Conservation (phyloP, 2,888 invertebrate species). For the Auanema sp. region DNA sequence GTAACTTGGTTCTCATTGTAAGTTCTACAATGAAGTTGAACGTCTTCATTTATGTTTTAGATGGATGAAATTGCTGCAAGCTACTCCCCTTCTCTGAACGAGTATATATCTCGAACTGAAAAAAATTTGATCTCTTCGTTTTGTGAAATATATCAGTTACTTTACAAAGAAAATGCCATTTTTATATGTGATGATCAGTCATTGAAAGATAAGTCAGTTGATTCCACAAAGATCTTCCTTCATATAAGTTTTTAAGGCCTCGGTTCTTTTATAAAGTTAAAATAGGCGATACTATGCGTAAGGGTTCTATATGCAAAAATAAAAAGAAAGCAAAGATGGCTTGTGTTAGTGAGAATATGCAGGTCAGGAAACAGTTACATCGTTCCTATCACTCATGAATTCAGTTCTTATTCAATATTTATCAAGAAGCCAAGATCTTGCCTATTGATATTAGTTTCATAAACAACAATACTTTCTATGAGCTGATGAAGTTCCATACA, state of each 20-base stretch:
- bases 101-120: slow-evolving; percentile 8
- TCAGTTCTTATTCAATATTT: slow-evolving; percentile 11
- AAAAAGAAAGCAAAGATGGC: too few species aligned
- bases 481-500: slow-evolving; percentile 36
- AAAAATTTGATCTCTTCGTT: slow-evolving; percentile 34
- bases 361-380: too few species aligned
- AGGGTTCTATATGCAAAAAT: too few species aligned
- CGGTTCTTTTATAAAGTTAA: too few species aligned
- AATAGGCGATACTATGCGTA: too few species aligned
- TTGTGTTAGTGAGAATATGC: too few species aligned
- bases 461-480: slow-evolving; percentile 24
- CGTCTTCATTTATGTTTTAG: neutral
- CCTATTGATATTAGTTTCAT: slow-evolving; percentile 14
- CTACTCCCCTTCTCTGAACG: too few species aligned
- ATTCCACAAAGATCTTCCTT: too few species aligned
- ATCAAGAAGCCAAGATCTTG: neutral
- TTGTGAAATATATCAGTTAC: slow-evolving; percentile 13
- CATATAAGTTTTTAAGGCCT: too few species aligned
- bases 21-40: neutral
- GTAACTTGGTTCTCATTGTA: neutral
- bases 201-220: too few species aligned
- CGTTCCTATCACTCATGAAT: neutral
- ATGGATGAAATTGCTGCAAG: too few species aligned
- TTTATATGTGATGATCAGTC: neutral
- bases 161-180: neutral